Base-by-base conservation (phyloP, 2,888 invertebrate species). In the Uloborus plumipes region DNA sequence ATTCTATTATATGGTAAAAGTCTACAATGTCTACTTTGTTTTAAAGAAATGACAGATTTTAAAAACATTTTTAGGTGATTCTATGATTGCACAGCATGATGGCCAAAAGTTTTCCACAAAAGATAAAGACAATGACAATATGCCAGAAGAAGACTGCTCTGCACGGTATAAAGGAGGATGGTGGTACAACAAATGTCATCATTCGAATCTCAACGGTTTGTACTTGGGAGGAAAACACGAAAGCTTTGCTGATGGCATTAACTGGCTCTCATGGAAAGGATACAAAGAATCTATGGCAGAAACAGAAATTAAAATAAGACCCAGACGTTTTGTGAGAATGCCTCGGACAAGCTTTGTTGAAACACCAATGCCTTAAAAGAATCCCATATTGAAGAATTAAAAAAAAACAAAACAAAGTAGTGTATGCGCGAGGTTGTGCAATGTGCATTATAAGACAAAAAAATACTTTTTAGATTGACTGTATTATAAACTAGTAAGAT, bases 131-230 rank as follows among this genome's bases (percentile, higher is more conserved):
- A 78, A 84, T 39, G 84, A 84, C 31, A 22, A 15, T 0, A n/a
- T 65, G 59, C 22, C 73, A 47, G 58, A 64, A 0, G 84, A 84
- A 0, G 70, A 70, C 15, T 87, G 87, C 72, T 85, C 86, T 9
- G 49, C 59, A 9, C 3, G 11, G 11, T 86, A 67, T 69, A 85
- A 86, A 61, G 87, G 87, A 0, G 87, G 84, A 4, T 87, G 87
- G 87, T 87, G 87, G 87, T 87, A 87, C 69, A 85, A 74, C 14
- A 70, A 62, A 1, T 87, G 87, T 72, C 87, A 87, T 59, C 15
- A 71, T 20, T 79, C 87, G 1, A 87, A 88, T 77, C 83, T 87
- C 2, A 87, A 87, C 72, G 87, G 87, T 0, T 62, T 84, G n/a
- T 87, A 87, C 74, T 69, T 86, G 15, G 74, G 75, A 7, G 87